Percentiles rank a stretch among this genome's conserved stretches.
Evolutionary conservation across 1,140 invertebrate species (phyloP).

Genomic region (Schlechtendalia chinensis): DNA sequence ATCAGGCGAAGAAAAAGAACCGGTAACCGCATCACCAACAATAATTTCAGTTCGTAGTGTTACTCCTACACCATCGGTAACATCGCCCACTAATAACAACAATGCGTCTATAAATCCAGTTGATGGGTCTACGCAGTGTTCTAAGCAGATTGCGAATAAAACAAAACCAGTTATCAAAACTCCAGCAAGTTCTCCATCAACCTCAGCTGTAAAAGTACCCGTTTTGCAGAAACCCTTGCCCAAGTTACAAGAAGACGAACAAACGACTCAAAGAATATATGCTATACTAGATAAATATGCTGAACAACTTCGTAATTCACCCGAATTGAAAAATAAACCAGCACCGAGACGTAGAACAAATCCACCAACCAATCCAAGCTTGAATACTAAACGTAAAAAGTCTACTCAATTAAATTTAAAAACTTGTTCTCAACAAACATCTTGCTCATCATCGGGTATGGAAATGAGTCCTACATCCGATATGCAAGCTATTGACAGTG

Average conservation of each 20-base stretch:
- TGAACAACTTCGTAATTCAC: slow-evolving; percentile 74
- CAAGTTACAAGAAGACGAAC: slow-evolving; percentile 77
- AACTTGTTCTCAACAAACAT: slow-evolving; percentile 59
- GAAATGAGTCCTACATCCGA: slow-evolving; percentile 54
- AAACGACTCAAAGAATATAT: slow-evolving; percentile 75
- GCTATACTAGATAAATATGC: slow-evolving; percentile 79
- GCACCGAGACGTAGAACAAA: slow-evolving; percentile 72
- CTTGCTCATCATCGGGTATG: slow-evolving; percentile 54
- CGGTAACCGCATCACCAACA: background rate
- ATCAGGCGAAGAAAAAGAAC: background rate
- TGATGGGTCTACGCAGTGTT: slow-evolving; percentile 19
- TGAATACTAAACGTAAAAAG: slow-evolving; percentile 72
- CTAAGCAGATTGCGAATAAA: slow-evolving; percentile 16
- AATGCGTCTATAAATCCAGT: background rate
- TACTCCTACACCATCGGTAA: background rate
- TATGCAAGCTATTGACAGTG: slow-evolving; percentile 53
- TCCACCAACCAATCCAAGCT: slow-evolving; percentile 69
- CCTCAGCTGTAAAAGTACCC: slow-evolving; percentile 52
- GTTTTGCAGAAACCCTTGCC: slow-evolving; percentile 62
- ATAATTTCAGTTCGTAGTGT: slow-evolving; percentile 22
- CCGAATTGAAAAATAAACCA: slow-evolving; percentile 76
- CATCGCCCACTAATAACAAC: background rate
- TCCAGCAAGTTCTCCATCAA: slow-evolving; percentile 55
- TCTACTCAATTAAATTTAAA: slow-evolving; percentile 63
- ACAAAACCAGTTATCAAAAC: slow-evolving; percentile 32